A percentile compares a stretch with the other conserved stretches of the same genome.
Conservation (phyloP, 2,888 invertebrate species). For the Deroplatys truncata region DNA sequence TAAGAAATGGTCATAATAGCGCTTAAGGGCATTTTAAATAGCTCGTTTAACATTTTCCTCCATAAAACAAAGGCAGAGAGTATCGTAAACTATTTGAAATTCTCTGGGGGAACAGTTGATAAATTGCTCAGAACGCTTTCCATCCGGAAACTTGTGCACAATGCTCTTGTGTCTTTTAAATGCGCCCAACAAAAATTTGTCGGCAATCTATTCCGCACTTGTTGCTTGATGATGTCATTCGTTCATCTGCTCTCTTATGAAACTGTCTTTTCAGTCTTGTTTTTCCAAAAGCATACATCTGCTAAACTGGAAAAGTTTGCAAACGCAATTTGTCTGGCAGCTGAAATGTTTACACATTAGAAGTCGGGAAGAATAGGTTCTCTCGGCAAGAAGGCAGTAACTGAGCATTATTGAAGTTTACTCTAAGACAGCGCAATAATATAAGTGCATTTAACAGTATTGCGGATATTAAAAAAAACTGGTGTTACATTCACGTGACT, state of each 20-base stretch:
- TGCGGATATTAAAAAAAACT: too few species aligned
- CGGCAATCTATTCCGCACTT: not conserved
- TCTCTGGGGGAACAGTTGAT: not conserved
- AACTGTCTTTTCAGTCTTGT: not conserved
- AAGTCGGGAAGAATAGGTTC: too few species aligned
- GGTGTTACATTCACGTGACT: too few species aligned
- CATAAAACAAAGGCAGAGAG: not conserved
- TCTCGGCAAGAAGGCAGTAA: too few species aligned
- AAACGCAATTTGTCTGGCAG: too few species aligned
- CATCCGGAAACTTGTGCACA: not conserved
- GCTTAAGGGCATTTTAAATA: not conserved
- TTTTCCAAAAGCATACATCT: too few species aligned
- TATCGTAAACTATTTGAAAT: not conserved
- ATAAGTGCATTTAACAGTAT: too few species aligned
- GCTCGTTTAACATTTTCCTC: not conserved
- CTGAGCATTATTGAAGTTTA: too few species aligned
- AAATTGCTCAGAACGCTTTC: not conserved
- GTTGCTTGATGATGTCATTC: not conserved
- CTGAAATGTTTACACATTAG: too few species aligned
- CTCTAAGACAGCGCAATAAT: too few species aligned
- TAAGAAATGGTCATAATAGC: not conserved
- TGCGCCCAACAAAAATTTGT: not conserved
- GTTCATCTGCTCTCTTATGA: not conserved
- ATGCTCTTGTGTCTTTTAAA: not conserved
- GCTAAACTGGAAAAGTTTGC: too few species aligned